Evolutionary conservation across 1,140 invertebrate species (phyloP), one percentile per base, ranked within the genome.

Genomic region (Philopotamus ludificatus): DNA sequence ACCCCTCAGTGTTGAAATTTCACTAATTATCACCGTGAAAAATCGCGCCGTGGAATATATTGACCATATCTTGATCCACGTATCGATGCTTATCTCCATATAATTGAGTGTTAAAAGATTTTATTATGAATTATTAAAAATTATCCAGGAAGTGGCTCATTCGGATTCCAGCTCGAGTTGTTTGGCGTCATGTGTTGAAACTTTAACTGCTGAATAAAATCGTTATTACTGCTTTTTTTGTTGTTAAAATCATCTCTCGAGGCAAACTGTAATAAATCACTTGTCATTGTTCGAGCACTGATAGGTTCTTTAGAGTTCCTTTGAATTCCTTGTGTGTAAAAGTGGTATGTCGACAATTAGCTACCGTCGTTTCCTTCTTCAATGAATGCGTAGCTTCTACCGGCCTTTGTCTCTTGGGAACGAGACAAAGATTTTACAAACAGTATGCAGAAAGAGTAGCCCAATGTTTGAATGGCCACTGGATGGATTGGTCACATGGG

Each of bases 401-500:
- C 20, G 34, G 34, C 18, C 15, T 47, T 47, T 15, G 18, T 47
- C 44, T 47, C 44, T 12, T 12, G 44, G 44, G 44, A 47, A 47
- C 8, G 18, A 47, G 44, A 47, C 44, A 47, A 47, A 15, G 44
- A 20, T 12, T 7, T 47, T 47, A 4, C 44, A 47, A 47, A 47
- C 44, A 47, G 44, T 47, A 15, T 20, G 4, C 4, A 8, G 7
- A 3, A 47, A 47, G 44, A 47, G 44, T 8, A 47, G 15, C 18
- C 3, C 15, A 16, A 12, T 15, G 4, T 28, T 54, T 54, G 51
- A 26, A 44, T 12, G 3, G 10, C n/a, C n/a, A 12, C n/a, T 25
- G 42, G 39, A 60, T 60, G 42, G 57, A 47, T 47, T 12, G 55
- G 3, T 34, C 55, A 20, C 41, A 21, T 58, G 55, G 55, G 55